These are phyloP conservation scores for Ichneumoninae sp. DNA, from an alignment of 2,888 invertebrate genomes.

Conservation along the genomic window DNA sequence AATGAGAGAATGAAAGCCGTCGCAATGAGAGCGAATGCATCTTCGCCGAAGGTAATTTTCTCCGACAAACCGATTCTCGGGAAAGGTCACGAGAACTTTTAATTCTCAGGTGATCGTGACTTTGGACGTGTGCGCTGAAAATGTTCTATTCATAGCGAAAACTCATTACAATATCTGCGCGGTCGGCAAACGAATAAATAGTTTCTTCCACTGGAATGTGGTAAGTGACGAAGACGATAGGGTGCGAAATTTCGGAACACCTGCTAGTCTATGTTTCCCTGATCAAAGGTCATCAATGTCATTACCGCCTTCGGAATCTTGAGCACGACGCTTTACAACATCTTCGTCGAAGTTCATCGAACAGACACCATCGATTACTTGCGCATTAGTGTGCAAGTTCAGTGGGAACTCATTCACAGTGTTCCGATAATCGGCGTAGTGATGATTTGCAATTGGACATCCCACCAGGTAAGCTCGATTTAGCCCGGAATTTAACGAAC, in stretches of 20 bases:
- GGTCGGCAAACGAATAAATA: conserved; percentile 47
- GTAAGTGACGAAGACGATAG: conserved; percentile 26
- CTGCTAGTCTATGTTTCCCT: background rate
- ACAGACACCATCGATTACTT: conserved; percentile 5
- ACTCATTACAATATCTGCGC: conserved; percentile 50
- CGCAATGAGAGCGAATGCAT: conserved; percentile 56
- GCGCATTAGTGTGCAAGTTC: conserved; percentile 43
- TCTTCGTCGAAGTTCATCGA: conserved; percentile 44
- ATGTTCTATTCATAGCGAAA: conserved; percentile 44
- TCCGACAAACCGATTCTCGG: conserved; percentile 18
- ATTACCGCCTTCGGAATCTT: conserved; percentile 34
- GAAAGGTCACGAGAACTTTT: background rate
- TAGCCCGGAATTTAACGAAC: background rate
- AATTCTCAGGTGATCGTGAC: conserved; percentile 37
- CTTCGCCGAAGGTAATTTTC: conserved; percentile 43
- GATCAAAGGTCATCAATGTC: conserved; percentile 36
- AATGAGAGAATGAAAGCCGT: conserved; percentile 59
- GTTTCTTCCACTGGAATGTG: conserved; percentile 38
- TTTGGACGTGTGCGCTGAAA: conserved; percentile 58
- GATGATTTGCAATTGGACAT: conserved; percentile 59
- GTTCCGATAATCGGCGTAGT: conserved; percentile 57
- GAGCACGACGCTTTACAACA: conserved; percentile 48
- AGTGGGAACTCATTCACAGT: conserved; percentile 60
- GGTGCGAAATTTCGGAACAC: too few relatives aligned
- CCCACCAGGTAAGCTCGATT: conserved; percentile 28